Base-by-base conservation (phyloP, 2,113 vertebrate genomes). In the Osmerus mordax region DNA sequence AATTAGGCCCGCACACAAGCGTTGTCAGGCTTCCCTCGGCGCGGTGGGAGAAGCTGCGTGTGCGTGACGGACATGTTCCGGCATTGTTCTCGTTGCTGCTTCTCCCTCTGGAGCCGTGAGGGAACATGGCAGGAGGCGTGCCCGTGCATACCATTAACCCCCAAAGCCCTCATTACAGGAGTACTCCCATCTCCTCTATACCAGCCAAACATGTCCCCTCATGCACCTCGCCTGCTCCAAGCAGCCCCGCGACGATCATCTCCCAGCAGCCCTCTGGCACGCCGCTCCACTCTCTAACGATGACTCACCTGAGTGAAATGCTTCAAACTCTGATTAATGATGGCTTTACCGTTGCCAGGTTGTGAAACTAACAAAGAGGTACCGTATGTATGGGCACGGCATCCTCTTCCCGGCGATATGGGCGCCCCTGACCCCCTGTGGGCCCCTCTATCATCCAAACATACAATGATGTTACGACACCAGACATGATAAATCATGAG, bases 271-370 rank as follows among this genome's bases (percentile, higher is more conserved):
- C 84, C 80, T 77, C 51, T 87, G 84, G 87, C 84, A 85, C 73
- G 8, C 2, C 15, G 62, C 82, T 83, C 63, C 21, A 2, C 59
- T 86, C 73, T 47, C 63, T 60, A 77, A 65, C 79, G 78, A 76
- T 92, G 91, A 92, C 83, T 92, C 88, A 90, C 83, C 80, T 81
- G 75, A 78, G 83, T 85, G 81, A 90, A 91, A 91, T 90, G 87
- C 81, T 72, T 87, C 76, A 71, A 77, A 84, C 76, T 77, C 78
- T 81, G 65, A 77, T 82, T 67, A 56, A 47, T 74, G 65, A 70
- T 56, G 71, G 47, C 28, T 9, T 54, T 53, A 76, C 52, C 9
- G 74, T 64, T 87, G 84, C 84, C 85, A 87, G 75, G 84, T 88
- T 69, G 68, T 81, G 85, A 82, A 86, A 80, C 52, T 78, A 82